Percentiles rank a stretch among this genome's conserved stretches.
These are phyloP conservation scores for Drosophila rufa DNA, from an alignment of 1,140 invertebrate species.

Conservation along the genomic window DNA sequence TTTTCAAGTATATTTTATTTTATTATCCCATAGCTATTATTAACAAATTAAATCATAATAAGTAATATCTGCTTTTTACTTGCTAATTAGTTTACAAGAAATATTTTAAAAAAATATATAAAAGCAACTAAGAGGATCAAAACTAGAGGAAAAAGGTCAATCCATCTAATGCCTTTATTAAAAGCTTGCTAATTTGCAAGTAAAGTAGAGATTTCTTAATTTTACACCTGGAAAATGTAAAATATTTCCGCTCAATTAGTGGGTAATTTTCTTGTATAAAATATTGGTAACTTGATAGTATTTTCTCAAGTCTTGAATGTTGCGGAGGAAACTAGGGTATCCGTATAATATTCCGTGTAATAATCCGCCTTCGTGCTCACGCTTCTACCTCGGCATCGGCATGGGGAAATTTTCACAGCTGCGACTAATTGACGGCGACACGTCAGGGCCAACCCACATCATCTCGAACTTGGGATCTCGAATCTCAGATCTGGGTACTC, in stretches of 20 bases:
- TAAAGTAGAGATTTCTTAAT: not conserved
- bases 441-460: slow-evolving; percentile 52
- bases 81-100: no score
- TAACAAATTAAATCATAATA: no score
- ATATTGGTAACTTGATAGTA: not conserved
- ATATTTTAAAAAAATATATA: no score
- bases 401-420: slow-evolving; percentile 49
- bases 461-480: not conserved
- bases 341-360: slow-evolving; percentile 15
- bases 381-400: slow-evolving; percentile 29
- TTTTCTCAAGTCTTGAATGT: not conserved
- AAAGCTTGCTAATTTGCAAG: not conserved
- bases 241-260: not conserved
- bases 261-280: not conserved
- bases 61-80: no score
- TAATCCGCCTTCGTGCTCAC: slow-evolving; percentile 31
- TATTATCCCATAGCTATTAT: no score
- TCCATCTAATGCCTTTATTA: no score
- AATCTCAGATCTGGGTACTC: not conserved
- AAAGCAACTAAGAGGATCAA: no score
- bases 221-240: not conserved
- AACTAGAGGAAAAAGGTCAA: no score
- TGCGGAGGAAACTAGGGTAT: slow-evolving; percentile 14
- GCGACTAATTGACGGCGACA: slow-evolving; percentile 60
- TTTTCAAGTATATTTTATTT: no score